These are phyloP conservation scores for Pseudochirops cupreus DNA, from an alignment of 2,797 vertebrate genomes.

Conservation along the genomic window DNA sequence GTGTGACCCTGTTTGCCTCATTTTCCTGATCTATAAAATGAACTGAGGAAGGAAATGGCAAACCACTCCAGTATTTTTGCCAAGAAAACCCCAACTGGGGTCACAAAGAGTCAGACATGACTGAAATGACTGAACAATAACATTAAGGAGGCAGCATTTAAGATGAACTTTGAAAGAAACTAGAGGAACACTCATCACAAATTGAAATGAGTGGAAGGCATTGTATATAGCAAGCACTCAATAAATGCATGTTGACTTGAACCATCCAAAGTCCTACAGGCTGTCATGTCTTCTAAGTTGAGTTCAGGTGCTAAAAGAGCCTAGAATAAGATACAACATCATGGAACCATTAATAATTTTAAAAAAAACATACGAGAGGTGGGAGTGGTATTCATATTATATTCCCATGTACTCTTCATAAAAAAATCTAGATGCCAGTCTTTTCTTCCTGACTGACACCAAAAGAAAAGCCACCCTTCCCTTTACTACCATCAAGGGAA, in stretches of 20 bases:
- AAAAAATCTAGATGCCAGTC: neutral
- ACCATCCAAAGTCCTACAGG: neutral
- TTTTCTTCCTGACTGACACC: neutral
- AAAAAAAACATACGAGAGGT: too few species aligned
- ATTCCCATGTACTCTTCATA: neutral
- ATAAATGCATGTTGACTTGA: neutral
- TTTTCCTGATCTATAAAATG: neutral
- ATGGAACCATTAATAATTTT: neutral
- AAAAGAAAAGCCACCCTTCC: conserved; percentile 23
- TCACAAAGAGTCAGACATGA: too few species aligned
- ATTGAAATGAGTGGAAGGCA: neutral
- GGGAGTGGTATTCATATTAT: neutral
- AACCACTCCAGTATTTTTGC: neutral
- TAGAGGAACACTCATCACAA: neutral
- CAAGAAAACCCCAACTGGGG: too few species aligned
- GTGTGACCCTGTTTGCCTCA: neutral
- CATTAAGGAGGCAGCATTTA: neutral
- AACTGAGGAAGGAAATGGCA: neutral
- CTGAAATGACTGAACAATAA: too few species aligned
- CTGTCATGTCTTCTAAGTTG: neutral
- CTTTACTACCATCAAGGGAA: conserved; percentile 10
- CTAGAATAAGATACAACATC: neutral
- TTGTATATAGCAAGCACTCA: neutral
- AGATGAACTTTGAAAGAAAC: neutral
- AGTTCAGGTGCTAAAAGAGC: neutral